Conservation (phyloP, 2,113 vertebrate genomes). For the Catharus minimus region DNA sequence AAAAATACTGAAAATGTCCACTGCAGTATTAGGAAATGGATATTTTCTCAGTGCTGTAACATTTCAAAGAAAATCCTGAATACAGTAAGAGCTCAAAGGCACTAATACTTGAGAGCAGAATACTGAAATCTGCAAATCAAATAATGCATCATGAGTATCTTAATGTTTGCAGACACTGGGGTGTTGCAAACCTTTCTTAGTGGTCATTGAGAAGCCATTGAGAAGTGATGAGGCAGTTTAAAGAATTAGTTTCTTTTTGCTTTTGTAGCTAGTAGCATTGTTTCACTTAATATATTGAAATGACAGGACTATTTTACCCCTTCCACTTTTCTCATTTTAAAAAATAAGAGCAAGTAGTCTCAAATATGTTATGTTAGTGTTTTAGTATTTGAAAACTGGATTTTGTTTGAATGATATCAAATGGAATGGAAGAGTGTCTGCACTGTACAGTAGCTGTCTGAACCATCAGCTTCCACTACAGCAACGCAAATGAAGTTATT, state of each 20-base stretch:
- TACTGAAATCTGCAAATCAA: background rate
- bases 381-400: background rate
- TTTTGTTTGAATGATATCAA: background rate
- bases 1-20: background rate
- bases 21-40: background rate
- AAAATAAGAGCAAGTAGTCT: background rate
- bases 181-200: slow-evolving; percentile 15
- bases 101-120: background rate
- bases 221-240: background rate
- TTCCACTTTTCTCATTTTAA: background rate
- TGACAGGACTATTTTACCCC: background rate
- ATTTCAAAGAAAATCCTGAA: background rate
- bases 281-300: slow-evolving; percentile 17
- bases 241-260: slow-evolving; percentile 29
- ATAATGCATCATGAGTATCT: background rate
- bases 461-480: background rate
- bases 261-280: background rate
- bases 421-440: background rate
- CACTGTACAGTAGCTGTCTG: background rate
- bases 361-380: background rate
- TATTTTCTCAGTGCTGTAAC: background rate
- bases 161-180: background rate
- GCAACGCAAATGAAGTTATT: background rate
- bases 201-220: background rate
- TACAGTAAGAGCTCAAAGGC: background rate